Conservation (phyloP, 2,888 invertebrate genomes). For the Drosophila phalerata region DNA sequence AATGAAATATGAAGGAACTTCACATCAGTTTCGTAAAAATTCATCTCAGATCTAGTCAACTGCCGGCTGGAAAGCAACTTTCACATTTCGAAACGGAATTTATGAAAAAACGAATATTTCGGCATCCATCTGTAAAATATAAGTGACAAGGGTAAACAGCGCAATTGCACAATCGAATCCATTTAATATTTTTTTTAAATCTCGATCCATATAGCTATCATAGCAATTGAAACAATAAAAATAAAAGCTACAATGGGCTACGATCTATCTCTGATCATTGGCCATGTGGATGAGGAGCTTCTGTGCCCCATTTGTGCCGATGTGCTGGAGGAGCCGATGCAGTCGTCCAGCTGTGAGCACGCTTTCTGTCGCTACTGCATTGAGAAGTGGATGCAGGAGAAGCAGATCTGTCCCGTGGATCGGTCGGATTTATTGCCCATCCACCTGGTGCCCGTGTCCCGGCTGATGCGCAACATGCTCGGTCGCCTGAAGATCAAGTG, state of each 20-base stretch:
- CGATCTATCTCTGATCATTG: conserved; percentile 55
- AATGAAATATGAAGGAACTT: neutral
- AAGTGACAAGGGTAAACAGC: conserved; percentile 25
- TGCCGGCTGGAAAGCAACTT: conserved; percentile 28
- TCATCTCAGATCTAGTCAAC: conserved; percentile 30
- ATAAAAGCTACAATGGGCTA: conserved; percentile 56
- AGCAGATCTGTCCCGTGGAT: conserved; percentile 65
- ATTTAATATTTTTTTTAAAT: neutral
- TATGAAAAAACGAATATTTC: conserved; percentile 32
- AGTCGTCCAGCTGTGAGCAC: conserved; percentile 62
- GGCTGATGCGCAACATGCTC: conserved; percentile 71
- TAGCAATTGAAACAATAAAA: neutral
- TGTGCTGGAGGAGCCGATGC: conserved; percentile 65
- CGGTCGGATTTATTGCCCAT: conserved; percentile 42
- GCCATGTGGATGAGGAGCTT: conserved; percentile 67
- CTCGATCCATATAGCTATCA: neutral
- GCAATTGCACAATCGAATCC: neutral
- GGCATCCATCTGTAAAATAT: conserved; percentile 33
- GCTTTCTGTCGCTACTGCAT: conserved; percentile 63
- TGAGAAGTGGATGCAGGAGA: conserved; percentile 62
- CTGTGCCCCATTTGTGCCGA: conserved; percentile 67
- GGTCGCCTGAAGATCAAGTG: conserved; percentile 57
- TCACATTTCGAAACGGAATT: conserved; percentile 62
- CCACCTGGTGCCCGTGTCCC: conserved; percentile 53
- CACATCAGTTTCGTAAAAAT: conserved; percentile 10